Evolutionary conservation across 2,888 invertebrate species (phyloP).

Genomic region (Heliconius charithonia): DNA sequence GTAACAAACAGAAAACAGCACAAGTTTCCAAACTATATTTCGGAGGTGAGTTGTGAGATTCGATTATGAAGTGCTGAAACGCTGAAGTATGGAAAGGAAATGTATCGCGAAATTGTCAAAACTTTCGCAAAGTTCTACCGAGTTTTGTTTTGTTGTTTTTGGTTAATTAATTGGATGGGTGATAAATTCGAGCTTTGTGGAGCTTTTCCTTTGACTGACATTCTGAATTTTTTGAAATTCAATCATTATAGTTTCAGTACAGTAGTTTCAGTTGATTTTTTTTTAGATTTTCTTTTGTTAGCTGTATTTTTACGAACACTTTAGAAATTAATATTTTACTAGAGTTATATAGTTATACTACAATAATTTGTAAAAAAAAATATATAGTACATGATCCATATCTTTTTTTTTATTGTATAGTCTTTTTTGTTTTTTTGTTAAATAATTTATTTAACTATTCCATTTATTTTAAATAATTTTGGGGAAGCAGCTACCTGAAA

Average conservation of each 20-base stretch:
- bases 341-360: too few species aligned
- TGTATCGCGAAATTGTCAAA: constrained; percentile 39
- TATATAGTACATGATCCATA: neutral
- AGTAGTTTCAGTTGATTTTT: neutral
- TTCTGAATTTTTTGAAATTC: constrained; percentile 4
- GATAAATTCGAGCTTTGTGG: constrained; percentile 8
- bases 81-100: constrained; percentile 40
- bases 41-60: constrained; percentile 40
- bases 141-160: constrained; percentile 32
- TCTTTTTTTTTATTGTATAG: neutral
- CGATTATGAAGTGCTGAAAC: constrained; percentile 39
- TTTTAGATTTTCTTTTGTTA: neutral
- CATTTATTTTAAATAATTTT: too few species aligned
- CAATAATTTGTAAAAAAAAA: too few species aligned
- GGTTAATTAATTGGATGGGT: constrained; percentile 30
- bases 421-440: too few species aligned
- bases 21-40: constrained; percentile 38
- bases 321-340: neutral
- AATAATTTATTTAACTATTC: too few species aligned
- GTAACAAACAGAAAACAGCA: constrained; percentile 32
- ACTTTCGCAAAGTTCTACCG: constrained; percentile 28
- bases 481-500: neutral
- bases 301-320: neutral
- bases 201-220: constrained; percentile 21
- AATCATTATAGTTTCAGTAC: neutral